Evolutionary conservation across 2,113 vertebrate species (phyloP), one percentile per base, ranked within the genome.

Genomic region (Pitta sordida): DNA sequence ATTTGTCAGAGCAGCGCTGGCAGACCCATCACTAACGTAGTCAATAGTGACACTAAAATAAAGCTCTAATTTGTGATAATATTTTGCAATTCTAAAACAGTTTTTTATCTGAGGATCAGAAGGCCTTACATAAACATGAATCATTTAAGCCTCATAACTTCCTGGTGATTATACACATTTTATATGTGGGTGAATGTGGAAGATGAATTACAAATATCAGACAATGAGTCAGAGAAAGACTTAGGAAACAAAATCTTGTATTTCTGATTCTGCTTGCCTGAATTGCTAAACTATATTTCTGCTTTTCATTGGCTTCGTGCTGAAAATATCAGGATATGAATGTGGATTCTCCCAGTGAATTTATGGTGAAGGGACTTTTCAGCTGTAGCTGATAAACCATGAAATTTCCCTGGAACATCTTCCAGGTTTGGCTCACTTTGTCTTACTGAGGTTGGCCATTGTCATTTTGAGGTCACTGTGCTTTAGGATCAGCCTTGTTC

Each of bases 391-490:
- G 22, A 41, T n/a, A 83, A 75, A 26, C 53, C 48, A 83, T 62
- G 62, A 53, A 39, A 83, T 55, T 98, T 98, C 94, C 97, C 98
- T 80, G 97, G 92, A 85, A 96, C 91, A n/a, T 98, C 97, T 78
- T 98, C 96, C 65, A 98, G 83, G 37, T 88, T 98, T 98, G 10
- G 52, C 80, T 65, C 70, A 81, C 83, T 98, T 97, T 94, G 96
- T 98, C 58, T 98, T 96, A 6, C 44, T 98, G 87, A 98, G 93
- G 43, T 97, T 97, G 44, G 96, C 94, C 3, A 74, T 97, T 79
- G 97, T 97, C 80, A 95, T 97, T 95, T 98, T 98, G 84, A 98
- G 86, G 95, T 98, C 97, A 13, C 53, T 46, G 97, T 51, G 97
- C 96, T 91, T 98, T 98, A 56, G 84, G 75, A 19, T 90, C 71